Evolutionary conservation across 1,140 invertebrate species (phyloP), one percentile per base, ranked within the genome.

Genomic region (Pachypsylla venusta): DNA sequence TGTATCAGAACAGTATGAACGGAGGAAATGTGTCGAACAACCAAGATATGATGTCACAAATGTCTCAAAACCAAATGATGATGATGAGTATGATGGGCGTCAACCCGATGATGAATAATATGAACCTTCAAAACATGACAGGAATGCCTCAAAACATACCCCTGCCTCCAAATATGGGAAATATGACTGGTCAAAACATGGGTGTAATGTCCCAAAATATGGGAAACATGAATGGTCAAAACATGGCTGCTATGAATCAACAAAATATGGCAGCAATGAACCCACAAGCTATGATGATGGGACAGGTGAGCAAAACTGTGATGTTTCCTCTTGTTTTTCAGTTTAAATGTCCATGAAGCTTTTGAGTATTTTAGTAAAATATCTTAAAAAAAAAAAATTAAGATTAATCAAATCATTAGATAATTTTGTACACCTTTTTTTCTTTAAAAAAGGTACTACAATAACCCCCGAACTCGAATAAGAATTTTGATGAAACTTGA

Each of bases 151-250:
- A n/a, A n/a, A n/a, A n/a, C n/a, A n/a, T n/a, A n/a, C n/a, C n/a
- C n/a, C n/a, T n/a, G n/a, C n/a, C n/a, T n/a, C n/a, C n/a, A n/a
- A n/a, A n/a, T n/a, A n/a, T 35, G 30, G 30, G 30, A 7, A 35
- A 35, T 35, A 35, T 35, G 30, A n/a, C 7, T 48, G 42, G 42
- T n/a, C n/a, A n/a, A n/a, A n/a, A n/a, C 42, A 48, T 48, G 42
- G 16, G 5, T n/a, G n/a, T n/a, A 19, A 5, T 19, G 16, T 5
- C 4, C 42, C 5, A 4, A 4, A 48, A 19, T n/a, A 48, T 48
- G 42, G 42, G 42, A 35, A n/a, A n/a, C n/a, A n/a, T n/a, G n/a
- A n/a, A n/a, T n/a, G 30, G 30, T 48, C n/a, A 4, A 48, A n/a
- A n/a, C 42, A 48, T 19, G 7, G n/a, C 42, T 3, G 22, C 22